Conservation (phyloP, 2,113 vertebrate genomes). For the Gasterosteus aculeatus region DNA sequence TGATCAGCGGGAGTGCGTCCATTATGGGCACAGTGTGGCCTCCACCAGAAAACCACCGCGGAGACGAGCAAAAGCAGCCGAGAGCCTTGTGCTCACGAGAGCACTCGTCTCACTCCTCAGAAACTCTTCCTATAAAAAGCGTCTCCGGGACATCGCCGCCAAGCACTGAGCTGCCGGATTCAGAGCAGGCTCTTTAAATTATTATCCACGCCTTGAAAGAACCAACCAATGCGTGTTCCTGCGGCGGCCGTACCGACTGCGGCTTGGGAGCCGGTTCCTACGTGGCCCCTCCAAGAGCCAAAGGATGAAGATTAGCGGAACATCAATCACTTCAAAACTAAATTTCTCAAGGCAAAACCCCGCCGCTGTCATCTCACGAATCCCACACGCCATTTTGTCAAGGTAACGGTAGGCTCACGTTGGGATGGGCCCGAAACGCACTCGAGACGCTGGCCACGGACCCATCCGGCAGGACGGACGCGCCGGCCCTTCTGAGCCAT, state of each 20-base stretch:
- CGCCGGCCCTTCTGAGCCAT: constrained; percentile 59
- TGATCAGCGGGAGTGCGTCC: constrained; percentile 51
- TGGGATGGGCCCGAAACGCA: constrained; percentile 36
- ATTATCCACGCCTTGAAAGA: neutral
- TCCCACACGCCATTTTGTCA: constrained; percentile 2
- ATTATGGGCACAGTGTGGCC: constrained; percentile 5
- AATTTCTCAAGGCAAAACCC: neutral
- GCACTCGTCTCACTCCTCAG: constrained; percentile 6
- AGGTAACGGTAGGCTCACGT: neutral
- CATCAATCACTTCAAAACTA: neutral
- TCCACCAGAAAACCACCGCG: neutral
- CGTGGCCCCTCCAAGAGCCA: constrained; percentile 35
- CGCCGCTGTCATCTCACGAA: neutral
- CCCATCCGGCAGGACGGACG: constrained; percentile 62
- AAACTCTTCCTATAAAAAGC: constrained; percentile 28
- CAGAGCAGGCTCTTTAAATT: constrained; percentile 27
- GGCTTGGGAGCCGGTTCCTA: constrained; percentile 13
- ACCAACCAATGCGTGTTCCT: constrained; percentile 52
- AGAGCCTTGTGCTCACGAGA: constrained; percentile 20
- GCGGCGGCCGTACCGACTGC: constrained; percentile 30
- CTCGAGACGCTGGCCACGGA: constrained; percentile 63
- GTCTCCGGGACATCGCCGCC: constrained; percentile 4
- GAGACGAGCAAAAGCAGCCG: constrained; percentile 30
- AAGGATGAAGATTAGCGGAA: constrained; percentile 15
- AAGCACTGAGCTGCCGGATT: constrained; percentile 22